Evolutionary conservation across 2,113 vertebrate genomes (phyloP), one percentile per base, ranked within the genome.

Genomic region (Monopterus albus): DNA sequence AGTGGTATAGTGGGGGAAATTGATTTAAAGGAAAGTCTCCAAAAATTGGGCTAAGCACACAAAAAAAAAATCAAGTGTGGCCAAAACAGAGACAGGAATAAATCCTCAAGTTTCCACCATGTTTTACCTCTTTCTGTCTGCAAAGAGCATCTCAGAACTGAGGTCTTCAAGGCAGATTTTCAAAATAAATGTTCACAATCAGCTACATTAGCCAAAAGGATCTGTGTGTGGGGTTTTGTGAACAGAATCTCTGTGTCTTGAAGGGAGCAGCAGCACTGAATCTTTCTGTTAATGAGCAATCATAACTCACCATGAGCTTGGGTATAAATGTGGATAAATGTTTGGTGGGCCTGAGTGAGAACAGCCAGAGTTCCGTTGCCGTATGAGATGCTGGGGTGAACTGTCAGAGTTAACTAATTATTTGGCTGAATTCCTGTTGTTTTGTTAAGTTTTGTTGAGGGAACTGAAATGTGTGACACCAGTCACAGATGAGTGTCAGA

Each of bases 31-130:
- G n/a, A 68, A 17, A 68, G 50, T 47, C 69, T 78, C 53, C 60
- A 85, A 83, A 70, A 73, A 12, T 8, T n/a, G 1, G 31, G 50
- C 38, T 18, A 63, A 78, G 52, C 61, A 77, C 78, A 88, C n/a
- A n/a, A n/a, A n/a, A n/a, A n/a, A 72, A 81, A 69, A 84, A 80
- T 83, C 17, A 46, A 81, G 46, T 58, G 56, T 40, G 52, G 45
- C 53, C 67, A 65, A 72, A 65, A 72, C 43, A 50, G 40, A 62
- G 68, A 65, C 6, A 59, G 61, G 26, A 23, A 53, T 39, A 68
- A 82, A 75, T 57, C 68, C 35, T 49, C 45, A 23, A 59, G 45
- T 71, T 82, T 83, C 47, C 61, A 60, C 33, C 49, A 21, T 72
- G 49, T 62, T 69, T 47, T 36, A 45, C 36, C n/a, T 58, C 38